Conservation (phyloP, 2,888 invertebrate species). For the Chloroclysta siterata region DNA sequence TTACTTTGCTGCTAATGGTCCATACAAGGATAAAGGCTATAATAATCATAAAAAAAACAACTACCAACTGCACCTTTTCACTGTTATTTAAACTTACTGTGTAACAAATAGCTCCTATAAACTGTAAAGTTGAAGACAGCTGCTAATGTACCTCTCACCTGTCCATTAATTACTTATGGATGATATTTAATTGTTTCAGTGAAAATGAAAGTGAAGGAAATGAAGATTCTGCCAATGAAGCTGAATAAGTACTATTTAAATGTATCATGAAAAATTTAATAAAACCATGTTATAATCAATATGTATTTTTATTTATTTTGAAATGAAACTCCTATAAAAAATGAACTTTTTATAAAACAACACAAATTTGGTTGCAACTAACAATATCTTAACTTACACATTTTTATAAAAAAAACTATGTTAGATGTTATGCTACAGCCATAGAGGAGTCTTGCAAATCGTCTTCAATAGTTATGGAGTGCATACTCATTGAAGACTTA, state of each 20-base stretch:
- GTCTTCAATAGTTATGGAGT: conserved; percentile 31
- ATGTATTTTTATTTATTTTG: conserved; percentile 28
- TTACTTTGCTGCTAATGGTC: too few relatives aligned
- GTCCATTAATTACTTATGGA: too few relatives aligned
- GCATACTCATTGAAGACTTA: conserved; percentile 49
- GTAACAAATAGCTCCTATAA: too few relatives aligned
- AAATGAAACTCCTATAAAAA: conserved; percentile 13
- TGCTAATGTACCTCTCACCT: not conserved
- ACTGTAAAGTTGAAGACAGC: too few relatives aligned
- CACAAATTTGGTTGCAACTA: conserved; percentile 20
- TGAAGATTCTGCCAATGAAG: conserved; percentile 37
- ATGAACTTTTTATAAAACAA: conserved; percentile 22
- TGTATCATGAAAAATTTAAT: conserved; percentile 21
- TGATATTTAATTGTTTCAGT: conserved; percentile 39
- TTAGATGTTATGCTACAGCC: conserved; percentile 12
- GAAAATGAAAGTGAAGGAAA: conserved; percentile 34
- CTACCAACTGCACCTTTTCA: too few relatives aligned
- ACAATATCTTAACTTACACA: conserved; percentile 18
- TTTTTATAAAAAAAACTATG: conserved; percentile 10
- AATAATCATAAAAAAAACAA: too few relatives aligned
- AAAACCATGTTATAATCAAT: conserved; percentile 23
- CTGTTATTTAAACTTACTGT: too few relatives aligned
- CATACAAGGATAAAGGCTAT: too few relatives aligned
- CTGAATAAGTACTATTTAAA: conserved; percentile 14
- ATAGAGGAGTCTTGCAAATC: conserved; percentile 28